Percentiles rank a stretch among this genome's conserved stretches.
phyloP scores from a whole-genome alignment of 2,113 vertebrate genomes.

The Prunella himalayana region DNA sequence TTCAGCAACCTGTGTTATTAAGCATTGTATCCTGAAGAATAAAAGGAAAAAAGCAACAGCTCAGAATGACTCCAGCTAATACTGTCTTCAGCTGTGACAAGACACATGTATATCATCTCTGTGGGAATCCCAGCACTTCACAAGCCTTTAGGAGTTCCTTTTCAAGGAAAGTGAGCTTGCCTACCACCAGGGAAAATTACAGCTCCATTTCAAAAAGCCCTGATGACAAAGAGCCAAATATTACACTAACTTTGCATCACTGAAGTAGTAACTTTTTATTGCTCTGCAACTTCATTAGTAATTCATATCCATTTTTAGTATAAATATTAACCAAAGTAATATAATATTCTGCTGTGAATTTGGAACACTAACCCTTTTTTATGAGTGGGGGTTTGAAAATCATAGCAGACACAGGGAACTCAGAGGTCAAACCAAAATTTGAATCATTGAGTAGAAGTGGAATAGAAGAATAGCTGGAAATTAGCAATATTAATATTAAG shows the following conservation, averaged over 20 bases:
- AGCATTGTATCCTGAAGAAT: not conserved
- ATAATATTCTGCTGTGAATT: not conserved
- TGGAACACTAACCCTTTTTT: not conserved
- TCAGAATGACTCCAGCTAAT: not conserved
- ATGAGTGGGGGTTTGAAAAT: not conserved
- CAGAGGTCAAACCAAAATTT: not conserved
- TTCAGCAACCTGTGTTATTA: not conserved
- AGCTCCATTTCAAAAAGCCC: not conserved
- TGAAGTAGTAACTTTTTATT: not conserved
- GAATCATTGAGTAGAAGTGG: not conserved
- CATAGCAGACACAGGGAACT: not conserved
- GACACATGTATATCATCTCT: not conserved
- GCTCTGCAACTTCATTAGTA: not conserved
- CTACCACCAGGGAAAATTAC: not conserved
- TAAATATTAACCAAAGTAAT: not conserved
- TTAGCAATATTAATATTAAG: accelerated
- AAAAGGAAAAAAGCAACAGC: not conserved
- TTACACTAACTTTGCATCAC: not conserved
- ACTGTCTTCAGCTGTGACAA: not conserved
- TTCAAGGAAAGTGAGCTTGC: not conserved
- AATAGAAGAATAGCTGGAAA: not conserved
- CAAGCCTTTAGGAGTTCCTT: not conserved
- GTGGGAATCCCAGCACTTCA: not conserved
- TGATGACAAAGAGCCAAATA: not conserved
- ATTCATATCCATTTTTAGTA: not conserved